Percentiles rank a stretch among this genome's conserved stretches.
Evolutionary conservation across 2,797 vertebrate species (phyloP).

Genomic region (Masticophis lateralis): DNA sequence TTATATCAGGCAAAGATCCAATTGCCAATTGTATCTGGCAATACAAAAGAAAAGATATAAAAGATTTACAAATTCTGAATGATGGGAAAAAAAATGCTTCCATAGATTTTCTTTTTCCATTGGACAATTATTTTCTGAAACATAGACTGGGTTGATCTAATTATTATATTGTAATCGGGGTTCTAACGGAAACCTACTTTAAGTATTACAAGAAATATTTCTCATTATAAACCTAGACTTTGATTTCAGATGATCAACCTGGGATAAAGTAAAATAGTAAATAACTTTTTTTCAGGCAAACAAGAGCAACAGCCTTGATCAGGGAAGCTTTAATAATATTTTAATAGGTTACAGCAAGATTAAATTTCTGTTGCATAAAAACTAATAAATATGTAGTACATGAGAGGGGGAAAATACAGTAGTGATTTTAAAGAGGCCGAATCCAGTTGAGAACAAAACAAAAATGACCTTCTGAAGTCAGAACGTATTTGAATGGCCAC

Average conservation of each 20-base stretch:
- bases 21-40: neutral
- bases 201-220: neutral
- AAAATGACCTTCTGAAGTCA: constrained; percentile 50
- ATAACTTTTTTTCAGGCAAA: neutral
- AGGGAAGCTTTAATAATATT: neutral
- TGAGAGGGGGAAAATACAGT: neutral
- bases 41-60: neutral
- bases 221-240: neutral
- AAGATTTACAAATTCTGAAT: neutral
- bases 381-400: constrained; percentile 16
- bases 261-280: neutral
- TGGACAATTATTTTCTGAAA: neutral
- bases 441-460: constrained; percentile 9
- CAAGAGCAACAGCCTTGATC: neutral
- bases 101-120: neutral
- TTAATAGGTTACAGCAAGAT: constrained; percentile 2
- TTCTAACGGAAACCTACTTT: neutral
- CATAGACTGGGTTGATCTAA: neutral
- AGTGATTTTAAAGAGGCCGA: constrained; percentile 1
- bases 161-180: neutral
- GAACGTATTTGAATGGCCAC: constrained; percentile 47
- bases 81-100: neutral
- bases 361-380: constrained; percentile 2
- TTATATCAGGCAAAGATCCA: constrained; percentile 1
- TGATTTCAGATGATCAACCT: neutral